Evolutionary conservation across 2,113 vertebrate genomes (phyloP).

Genomic region (Pterocles burchelli): DNA sequence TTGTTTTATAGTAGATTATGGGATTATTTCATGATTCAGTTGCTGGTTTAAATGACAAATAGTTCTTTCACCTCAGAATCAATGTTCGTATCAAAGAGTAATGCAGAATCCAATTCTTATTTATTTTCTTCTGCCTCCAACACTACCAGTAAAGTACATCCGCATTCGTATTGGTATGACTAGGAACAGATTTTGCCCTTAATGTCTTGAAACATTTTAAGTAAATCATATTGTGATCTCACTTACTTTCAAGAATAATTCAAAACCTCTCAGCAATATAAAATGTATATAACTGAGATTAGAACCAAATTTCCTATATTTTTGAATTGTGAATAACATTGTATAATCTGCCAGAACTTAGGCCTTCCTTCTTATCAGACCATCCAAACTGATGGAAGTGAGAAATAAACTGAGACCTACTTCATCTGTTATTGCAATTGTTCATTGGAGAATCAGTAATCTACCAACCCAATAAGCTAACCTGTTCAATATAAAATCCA

Average conservation of each 20-base stretch:
- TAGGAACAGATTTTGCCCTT: not conserved
- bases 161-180: not conserved
- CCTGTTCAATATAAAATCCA: not conserved
- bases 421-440: not conserved
- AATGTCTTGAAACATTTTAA: not conserved
- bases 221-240: not conserved
- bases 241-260: not conserved
- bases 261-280: not conserved
- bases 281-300: not conserved
- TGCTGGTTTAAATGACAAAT: not conserved
- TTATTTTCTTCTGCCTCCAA: not conserved
- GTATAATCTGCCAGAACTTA: not conserved
- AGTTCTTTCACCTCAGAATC: not conserved
- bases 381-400: not conserved
- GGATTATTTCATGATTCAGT: not conserved
- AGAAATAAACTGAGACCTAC: not conserved
- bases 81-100: not conserved
- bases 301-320: not conserved
- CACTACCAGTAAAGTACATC: not conserved
- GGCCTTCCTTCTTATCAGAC: not conserved
- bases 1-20: not conserved
- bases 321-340: not conserved
- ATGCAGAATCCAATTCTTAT: not conserved
- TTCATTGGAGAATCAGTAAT: not conserved
- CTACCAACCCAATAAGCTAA: not conserved